phyloP scores from a whole-genome alignment of 2,888 invertebrate species.

The Cantharis rufa region DNA sequence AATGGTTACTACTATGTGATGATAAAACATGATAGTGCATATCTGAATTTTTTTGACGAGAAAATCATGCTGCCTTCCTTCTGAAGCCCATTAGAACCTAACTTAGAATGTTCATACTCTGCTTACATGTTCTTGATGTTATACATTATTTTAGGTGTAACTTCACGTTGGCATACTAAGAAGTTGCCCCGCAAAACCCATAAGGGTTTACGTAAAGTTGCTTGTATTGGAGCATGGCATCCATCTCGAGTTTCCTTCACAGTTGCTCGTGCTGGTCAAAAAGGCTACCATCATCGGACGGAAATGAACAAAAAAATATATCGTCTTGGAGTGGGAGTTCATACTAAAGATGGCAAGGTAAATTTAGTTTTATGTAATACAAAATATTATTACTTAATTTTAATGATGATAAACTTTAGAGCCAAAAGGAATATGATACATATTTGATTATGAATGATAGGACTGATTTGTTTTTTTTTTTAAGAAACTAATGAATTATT shows the following conservation, averaged over 20 bases:
- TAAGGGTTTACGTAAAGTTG: slow-evolving; percentile 98
- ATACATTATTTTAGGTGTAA: slow-evolving; percentile 75
- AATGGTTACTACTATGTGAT: slow-evolving; percentile 48
- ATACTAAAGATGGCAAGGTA: slow-evolving; percentile 81
- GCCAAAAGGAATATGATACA: slow-evolving; percentile 58
- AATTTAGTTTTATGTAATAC: background rate
- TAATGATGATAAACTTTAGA: slow-evolving; percentile 50
- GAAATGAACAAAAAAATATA: slow-evolving; percentile 99
- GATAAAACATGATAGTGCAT: slow-evolving; percentile 57
- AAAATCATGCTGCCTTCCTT: slow-evolving; percentile 66
- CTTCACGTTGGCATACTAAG: slow-evolving; percentile 99
- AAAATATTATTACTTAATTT: background rate
- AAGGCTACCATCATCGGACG: slow-evolving; percentile 99
- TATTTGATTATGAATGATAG: slow-evolving; percentile 57
- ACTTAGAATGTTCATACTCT: background rate
- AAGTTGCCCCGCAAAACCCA: slow-evolving; percentile 99
- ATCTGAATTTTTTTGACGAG: slow-evolving; percentile 54
- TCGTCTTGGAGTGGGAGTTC: slow-evolving; percentile 85
- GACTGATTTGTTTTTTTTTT: slow-evolving; percentile 50
- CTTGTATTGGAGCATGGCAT: slow-evolving; percentile 99
- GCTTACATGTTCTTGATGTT: background rate
- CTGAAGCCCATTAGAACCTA: slow-evolving; percentile 53
- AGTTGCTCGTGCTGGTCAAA: slow-evolving; percentile 99
- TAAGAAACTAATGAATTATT: background rate
- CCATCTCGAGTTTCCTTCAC: slow-evolving; percentile 98